A percentile compares a stretch with the other conserved stretches of the same genome.
phyloP scores from a whole-genome alignment of 1,140 invertebrate species.

The Penaeus japonicus region DNA sequence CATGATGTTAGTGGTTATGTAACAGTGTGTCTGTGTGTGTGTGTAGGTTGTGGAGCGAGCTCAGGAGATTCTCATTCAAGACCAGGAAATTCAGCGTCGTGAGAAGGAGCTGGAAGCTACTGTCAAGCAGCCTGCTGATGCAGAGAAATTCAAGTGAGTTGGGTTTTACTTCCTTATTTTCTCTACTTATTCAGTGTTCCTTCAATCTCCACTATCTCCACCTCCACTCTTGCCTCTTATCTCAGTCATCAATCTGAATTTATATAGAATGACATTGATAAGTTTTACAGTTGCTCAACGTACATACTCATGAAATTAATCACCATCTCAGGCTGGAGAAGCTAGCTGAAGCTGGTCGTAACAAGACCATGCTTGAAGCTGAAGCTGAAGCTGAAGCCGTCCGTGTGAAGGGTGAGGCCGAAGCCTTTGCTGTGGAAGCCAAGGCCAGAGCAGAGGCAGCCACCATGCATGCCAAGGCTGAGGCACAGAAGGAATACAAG shows the following conservation, averaged over 20 bases:
- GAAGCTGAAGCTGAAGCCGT: constrained; percentile 94
- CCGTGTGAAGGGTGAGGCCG: constrained; percentile 82
- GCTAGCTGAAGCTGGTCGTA: constrained; percentile 88
- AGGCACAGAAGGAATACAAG: constrained; percentile 95
- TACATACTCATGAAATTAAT: not conserved
- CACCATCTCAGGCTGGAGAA: constrained; percentile 78
- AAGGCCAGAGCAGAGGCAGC: constrained; percentile 94
- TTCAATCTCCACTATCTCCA: too few relatives aligned
- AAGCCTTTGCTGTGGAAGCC: constrained; percentile 93
- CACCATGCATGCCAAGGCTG: constrained; percentile 96
- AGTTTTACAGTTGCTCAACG: not conserved
- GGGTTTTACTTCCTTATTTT: not conserved
- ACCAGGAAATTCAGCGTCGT: constrained; percentile 78
- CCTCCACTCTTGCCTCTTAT: too few relatives aligned
- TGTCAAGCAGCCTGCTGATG: constrained; percentile 88
- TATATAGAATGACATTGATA: too few relatives aligned
- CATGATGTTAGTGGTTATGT: not conserved
- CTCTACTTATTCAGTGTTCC: too few relatives aligned
- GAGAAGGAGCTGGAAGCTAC: constrained; percentile 91
- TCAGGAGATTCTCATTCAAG: constrained; percentile 90
- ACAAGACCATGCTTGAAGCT: constrained; percentile 85
- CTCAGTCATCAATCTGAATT: too few relatives aligned
- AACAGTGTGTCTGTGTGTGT: not conserved
- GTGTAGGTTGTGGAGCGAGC: constrained; percentile 82
- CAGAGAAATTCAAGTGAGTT: constrained; percentile 79